Evolutionary conservation across 2,888 invertebrate genomes (phyloP).

Genomic region (Argynnis bischoffii): DNA sequence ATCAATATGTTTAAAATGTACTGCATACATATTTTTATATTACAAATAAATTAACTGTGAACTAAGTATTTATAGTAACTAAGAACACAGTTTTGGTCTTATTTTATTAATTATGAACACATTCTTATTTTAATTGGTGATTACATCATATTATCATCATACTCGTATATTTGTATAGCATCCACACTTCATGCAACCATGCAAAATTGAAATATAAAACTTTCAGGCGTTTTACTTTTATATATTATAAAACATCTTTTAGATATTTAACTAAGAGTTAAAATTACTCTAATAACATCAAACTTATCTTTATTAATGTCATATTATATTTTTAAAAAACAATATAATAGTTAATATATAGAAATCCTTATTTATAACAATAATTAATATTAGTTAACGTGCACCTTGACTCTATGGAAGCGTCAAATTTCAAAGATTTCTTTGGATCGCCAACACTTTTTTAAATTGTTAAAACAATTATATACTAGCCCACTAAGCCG

Average conservation of each 20-base stretch:
- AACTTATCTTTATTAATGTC: too few species aligned
- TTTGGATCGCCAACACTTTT: background rate
- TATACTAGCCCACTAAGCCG: background rate
- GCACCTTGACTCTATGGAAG: background rate
- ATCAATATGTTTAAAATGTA: too few species aligned
- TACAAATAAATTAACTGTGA: background rate
- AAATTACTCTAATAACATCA: too few species aligned
- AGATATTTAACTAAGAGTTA: too few species aligned
- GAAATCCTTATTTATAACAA: background rate
- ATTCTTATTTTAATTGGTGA: background rate
- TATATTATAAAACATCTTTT: too few species aligned
- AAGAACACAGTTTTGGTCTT: conserved; percentile 9
- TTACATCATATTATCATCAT: background rate
- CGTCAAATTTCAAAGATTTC: background rate
- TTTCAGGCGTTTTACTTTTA: too few species aligned
- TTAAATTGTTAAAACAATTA: background rate
- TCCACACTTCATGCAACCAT: too few species aligned
- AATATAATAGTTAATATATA: background rate
- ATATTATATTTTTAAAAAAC: too few species aligned
- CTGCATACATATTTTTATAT: too few species aligned
- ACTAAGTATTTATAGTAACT: background rate
- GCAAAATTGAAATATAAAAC: too few species aligned
- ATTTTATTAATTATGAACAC: conserved; percentile 11
- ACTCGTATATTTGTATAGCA: too few species aligned
- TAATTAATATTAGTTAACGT: conserved; percentile 1